phyloP scores from a whole-genome alignment of 2,113 vertebrate genomes.

The Psittacus erithacus region DNA sequence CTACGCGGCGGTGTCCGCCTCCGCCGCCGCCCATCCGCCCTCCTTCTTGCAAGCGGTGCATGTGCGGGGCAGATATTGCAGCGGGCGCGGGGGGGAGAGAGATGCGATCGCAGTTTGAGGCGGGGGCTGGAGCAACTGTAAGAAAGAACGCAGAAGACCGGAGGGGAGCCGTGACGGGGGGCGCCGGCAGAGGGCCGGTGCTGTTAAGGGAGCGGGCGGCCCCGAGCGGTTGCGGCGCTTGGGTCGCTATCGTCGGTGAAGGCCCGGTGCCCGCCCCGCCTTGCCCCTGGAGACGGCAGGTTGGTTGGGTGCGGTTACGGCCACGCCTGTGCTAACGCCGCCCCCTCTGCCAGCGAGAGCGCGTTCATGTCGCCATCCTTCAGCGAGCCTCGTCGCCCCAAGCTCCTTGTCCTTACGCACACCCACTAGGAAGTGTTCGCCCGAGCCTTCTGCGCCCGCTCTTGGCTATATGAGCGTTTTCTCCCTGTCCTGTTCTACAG shows the following conservation, averaged over 20 bases:
- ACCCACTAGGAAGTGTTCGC: rapidly evolving
- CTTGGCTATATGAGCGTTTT: rapidly evolving
- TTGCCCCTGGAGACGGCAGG: not conserved
- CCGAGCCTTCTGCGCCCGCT: not conserved
- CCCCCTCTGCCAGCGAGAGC: not conserved
- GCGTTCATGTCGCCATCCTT: rapidly evolving
- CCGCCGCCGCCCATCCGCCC: not conserved
- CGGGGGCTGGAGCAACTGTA: not conserved
- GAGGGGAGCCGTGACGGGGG: not conserved
- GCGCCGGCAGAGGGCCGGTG: too few species aligned
- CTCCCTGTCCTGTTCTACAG: not conserved
- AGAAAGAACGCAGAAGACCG: not conserved
- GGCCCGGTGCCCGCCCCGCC: not conserved
- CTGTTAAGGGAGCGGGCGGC: not conserved
- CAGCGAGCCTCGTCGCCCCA: not conserved
- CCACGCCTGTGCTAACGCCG: not conserved
- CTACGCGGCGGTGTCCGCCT: not conserved
- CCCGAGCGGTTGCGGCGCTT: not conserved
- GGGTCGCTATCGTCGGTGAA: not conserved
- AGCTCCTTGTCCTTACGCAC: rapidly evolving
- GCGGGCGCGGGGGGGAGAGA: not conserved
- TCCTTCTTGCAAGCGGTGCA: not conserved
- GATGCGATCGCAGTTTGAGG: not conserved
- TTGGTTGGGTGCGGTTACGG: not conserved
- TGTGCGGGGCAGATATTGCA: not conserved